Evolutionary conservation across 2,888 invertebrate species (phyloP).

Genomic region (Argyresthia goedartella): DNA sequence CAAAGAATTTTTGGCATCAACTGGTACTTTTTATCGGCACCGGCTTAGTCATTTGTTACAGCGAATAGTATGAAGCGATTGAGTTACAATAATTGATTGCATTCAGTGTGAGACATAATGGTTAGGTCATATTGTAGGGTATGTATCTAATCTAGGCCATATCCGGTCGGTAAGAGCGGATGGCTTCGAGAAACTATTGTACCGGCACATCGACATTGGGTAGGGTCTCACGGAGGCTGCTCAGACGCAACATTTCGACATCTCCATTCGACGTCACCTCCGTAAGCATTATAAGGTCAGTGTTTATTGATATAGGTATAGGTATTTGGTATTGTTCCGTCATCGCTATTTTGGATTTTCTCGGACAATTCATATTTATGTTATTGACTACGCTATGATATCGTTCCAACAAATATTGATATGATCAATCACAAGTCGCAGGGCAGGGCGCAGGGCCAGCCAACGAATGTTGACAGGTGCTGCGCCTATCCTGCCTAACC

Average conservation of each 20-base stretch:
- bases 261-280: conserved; percentile 1
- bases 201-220: conserved; percentile 11
- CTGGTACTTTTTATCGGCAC: too few species aligned
- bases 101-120: too few species aligned
- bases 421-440: too few species aligned
- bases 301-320: neutral
- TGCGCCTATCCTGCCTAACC: conserved; percentile 38
- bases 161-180: conserved; percentile 12
- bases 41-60: too few species aligned
- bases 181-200: conserved; percentile 5
- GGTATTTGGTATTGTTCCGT: neutral
- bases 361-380: too few species aligned
- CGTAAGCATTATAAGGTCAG: neutral
- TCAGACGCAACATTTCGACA: conserved; percentile 6
- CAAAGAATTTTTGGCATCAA: too few species aligned
- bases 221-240: neutral
- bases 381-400: too few species aligned
- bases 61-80: too few species aligned
- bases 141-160: conserved; percentile 13
- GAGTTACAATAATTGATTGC: too few species aligned
- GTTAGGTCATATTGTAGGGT: too few species aligned
- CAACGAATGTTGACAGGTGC: conserved; percentile 61
- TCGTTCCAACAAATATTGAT: too few species aligned
- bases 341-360: too few species aligned
- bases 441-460: conserved; percentile 49